Percentiles rank a stretch among this genome's conserved stretches.
phyloP scores from a whole-genome alignment of 1,140 invertebrate genomes.

The Agrypnia vestita region DNA sequence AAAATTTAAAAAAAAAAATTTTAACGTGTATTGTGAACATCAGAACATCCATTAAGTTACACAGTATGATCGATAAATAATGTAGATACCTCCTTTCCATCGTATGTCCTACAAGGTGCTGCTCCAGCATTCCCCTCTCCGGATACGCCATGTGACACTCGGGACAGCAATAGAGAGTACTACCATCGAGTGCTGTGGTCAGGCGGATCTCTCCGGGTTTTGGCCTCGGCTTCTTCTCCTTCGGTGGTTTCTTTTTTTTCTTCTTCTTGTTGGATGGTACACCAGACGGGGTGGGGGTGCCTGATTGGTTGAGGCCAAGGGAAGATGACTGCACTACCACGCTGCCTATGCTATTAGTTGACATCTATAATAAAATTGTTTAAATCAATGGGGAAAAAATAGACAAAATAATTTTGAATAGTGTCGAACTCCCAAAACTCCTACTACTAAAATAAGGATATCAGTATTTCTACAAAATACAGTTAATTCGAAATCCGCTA shows the following conservation, averaged over 20 bases:
- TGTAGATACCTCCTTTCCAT: conserved; percentile 77
- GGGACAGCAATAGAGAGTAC: conserved; percentile 87
- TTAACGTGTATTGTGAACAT: no score
- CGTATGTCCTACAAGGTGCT: conserved; percentile 87
- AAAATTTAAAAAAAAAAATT: no score
- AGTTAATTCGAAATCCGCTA: no score
- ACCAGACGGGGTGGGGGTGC: conserved; percentile 62
- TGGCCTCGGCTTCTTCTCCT: conserved; percentile 85
- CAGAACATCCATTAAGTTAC: no score
- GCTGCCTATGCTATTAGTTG: conserved; percentile 65
- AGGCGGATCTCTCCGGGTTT: conserved; percentile 88
- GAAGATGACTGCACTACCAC: conserved; percentile 76
- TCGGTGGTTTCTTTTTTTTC: conserved; percentile 86
- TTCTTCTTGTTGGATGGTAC: conserved; percentile 80
- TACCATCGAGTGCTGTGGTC: conserved; percentile 87
- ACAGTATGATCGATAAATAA: background rate
- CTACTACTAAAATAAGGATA: no score
- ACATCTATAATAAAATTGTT: conserved; percentile 61
- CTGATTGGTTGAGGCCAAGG: conserved; percentile 73
- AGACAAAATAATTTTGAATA: no score
- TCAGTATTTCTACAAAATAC: no score
- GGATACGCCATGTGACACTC: conserved; percentile 91
- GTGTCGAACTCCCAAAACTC: no score
- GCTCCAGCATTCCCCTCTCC: conserved; percentile 85
- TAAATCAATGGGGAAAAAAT: background rate